phyloP scores from a whole-genome alignment of 1,140 invertebrate genomes.

The Melipona quadrifasciata region DNA sequence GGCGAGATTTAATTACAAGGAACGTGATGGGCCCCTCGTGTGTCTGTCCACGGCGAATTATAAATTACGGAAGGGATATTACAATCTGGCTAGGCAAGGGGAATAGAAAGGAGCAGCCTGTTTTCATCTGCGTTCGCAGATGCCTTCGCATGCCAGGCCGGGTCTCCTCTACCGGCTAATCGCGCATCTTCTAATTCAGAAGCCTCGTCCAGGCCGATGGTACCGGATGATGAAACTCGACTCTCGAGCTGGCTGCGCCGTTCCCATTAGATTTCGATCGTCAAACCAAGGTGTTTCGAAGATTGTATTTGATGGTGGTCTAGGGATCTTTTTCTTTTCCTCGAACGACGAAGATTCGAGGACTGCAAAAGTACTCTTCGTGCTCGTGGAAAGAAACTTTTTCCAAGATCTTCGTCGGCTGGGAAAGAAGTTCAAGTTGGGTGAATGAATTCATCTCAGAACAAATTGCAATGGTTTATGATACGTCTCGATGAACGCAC shows the following conservation, averaged over 20 bases:
- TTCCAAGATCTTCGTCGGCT: too few relatives aligned
- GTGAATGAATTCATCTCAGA: too few relatives aligned
- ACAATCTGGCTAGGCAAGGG: conserved; percentile 12
- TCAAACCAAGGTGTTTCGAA: background rate
- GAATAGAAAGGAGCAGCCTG: conserved; percentile 20
- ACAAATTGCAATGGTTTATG: too few relatives aligned
- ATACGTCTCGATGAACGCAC: too few relatives aligned
- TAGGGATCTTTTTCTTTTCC: too few relatives aligned
- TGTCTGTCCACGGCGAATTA: conserved; percentile 48
- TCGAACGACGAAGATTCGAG: too few relatives aligned
- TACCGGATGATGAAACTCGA: conserved; percentile 19
- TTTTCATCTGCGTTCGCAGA: conserved; percentile 34
- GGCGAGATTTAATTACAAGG: conserved; percentile 53
- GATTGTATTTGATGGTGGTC: too few relatives aligned
- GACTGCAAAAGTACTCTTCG: too few relatives aligned
- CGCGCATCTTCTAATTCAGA: conserved; percentile 56
- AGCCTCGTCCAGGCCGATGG: background rate
- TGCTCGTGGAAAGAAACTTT: too few relatives aligned
- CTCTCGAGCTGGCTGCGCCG: background rate
- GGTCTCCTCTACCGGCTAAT: conserved; percentile 24
- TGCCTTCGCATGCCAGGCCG: background rate
- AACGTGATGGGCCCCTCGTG: conserved; percentile 8
- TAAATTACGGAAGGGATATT: conserved; percentile 47
- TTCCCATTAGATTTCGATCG: background rate
- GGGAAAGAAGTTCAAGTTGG: too few relatives aligned